phyloP scores from a whole-genome alignment of 2,888 invertebrate genomes.

The Ochropacha duplaris region DNA sequence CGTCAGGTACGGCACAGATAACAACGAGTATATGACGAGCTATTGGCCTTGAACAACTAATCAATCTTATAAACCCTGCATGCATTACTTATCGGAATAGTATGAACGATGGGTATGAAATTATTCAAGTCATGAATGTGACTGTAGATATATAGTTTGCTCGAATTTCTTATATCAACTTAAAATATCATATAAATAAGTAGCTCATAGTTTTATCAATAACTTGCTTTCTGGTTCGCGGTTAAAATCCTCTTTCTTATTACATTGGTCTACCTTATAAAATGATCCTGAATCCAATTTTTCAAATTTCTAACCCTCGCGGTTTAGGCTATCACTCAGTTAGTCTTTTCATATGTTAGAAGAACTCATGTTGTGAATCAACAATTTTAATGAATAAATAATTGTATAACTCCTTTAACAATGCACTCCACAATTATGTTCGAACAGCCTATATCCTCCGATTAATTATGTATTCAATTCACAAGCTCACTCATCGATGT shows the following conservation, averaged over 20 bases:
- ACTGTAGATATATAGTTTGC: not conserved
- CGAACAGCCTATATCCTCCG: too few species aligned
- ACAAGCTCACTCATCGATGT: not conserved
- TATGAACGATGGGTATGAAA: constrained; percentile 59
- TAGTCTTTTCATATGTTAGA: too few species aligned
- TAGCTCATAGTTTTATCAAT: not conserved
- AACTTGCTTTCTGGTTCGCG: too few species aligned
- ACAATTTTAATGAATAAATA: not conserved
- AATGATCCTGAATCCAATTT: too few species aligned
- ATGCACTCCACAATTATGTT: not conserved
- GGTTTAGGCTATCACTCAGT: too few species aligned
- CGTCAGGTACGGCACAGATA: constrained; percentile 69
- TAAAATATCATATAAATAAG: not conserved
- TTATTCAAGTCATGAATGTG: constrained; percentile 2
- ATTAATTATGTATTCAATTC: not conserved
- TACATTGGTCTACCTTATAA: too few species aligned
- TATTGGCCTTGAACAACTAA: constrained; percentile 66
- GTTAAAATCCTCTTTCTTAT: too few species aligned
- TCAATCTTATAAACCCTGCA: constrained; percentile 45
- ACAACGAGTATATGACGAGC: constrained; percentile 44
- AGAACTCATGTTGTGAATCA: not conserved
- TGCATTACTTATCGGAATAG: constrained; percentile 51
- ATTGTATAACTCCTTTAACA: not conserved
- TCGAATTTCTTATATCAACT: too few species aligned
- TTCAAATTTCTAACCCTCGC: too few species aligned